Percentiles rank a stretch among this genome's conserved stretches.
Conservation (phyloP, 1,140 invertebrate genomes). For the Lycorma delicatula region DNA sequence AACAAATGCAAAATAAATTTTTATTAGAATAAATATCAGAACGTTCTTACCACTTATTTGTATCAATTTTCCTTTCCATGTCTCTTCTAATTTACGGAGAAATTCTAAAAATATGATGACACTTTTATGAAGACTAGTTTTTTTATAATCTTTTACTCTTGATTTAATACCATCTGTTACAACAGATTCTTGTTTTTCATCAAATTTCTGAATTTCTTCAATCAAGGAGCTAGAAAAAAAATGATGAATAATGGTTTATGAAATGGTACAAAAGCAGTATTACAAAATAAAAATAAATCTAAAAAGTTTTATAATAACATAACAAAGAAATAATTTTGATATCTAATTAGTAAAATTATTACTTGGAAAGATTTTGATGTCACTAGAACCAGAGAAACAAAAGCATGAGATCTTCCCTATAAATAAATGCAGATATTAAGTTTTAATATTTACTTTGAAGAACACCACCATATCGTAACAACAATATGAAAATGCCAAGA, state of each 20-base stretch:
- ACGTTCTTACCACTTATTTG: constrained; percentile 16
- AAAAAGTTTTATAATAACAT: too few relatives aligned
- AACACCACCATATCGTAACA: too few relatives aligned
- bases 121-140: constrained; percentile 60
- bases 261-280: background rate
- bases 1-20: too few relatives aligned
- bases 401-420: too few relatives aligned
- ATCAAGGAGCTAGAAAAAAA: constrained; percentile 43
- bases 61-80: constrained; percentile 23
- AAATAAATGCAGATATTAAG: too few relatives aligned
- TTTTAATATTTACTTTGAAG: too few relatives aligned
- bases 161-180: constrained; percentile 27
- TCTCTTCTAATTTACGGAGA: constrained; percentile 48
- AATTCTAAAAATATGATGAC: constrained; percentile 66
- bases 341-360: too few relatives aligned
- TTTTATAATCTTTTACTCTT: constrained; percentile 56
- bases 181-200: constrained; percentile 44
- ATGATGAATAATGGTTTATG: constrained; percentile 12
- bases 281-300: constrained; percentile 17
- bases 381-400: too few relatives aligned
- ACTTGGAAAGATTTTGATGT: too few relatives aligned
- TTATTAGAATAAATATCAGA: too few relatives aligned
- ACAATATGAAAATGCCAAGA: too few relatives aligned
- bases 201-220: constrained; percentile 56
- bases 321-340: too few relatives aligned